Conservation (phyloP, 2,888 invertebrate species). For the Ametastegia equiseti region DNA sequence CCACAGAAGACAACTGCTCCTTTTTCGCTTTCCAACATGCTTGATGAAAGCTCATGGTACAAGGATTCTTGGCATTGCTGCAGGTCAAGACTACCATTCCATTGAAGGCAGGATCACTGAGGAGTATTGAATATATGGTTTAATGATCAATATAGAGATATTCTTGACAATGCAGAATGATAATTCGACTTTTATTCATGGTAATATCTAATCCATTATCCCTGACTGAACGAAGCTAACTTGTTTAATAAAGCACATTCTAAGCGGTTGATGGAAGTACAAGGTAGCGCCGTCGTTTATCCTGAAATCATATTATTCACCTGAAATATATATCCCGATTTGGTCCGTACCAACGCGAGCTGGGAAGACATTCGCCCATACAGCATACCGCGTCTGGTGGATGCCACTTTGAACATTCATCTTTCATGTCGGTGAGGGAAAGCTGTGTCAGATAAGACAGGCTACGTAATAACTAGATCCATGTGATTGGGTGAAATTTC, state of each 20-base stretch:
- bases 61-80: conserved; percentile 58
- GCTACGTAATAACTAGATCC: too few species aligned
- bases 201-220: too few species aligned
- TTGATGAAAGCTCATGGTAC: conserved; percentile 62
- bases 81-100: conserved; percentile 64
- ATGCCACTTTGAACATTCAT: conserved; percentile 60
- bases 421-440: conserved; percentile 50
- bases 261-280: too few species aligned
- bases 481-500: background rate
- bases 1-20: conserved; percentile 55
- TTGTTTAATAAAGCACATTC: background rate
- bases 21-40: conserved; percentile 66
- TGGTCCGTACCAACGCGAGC: conserved; percentile 56
- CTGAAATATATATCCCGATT: conserved; percentile 62
- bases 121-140: conserved; percentile 42
- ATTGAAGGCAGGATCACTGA: conserved; percentile 64
- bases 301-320: conserved; percentile 53
- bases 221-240: too few species aligned
- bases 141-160: background rate
- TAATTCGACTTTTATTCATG: too few species aligned
- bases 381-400: conserved; percentile 64
- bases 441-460: background rate
- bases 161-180: background rate
- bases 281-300: background rate
- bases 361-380: conserved; percentile 58